Conservation (phyloP, 1,140 invertebrate species). For the Rhizoglyphus robini region DNA sequence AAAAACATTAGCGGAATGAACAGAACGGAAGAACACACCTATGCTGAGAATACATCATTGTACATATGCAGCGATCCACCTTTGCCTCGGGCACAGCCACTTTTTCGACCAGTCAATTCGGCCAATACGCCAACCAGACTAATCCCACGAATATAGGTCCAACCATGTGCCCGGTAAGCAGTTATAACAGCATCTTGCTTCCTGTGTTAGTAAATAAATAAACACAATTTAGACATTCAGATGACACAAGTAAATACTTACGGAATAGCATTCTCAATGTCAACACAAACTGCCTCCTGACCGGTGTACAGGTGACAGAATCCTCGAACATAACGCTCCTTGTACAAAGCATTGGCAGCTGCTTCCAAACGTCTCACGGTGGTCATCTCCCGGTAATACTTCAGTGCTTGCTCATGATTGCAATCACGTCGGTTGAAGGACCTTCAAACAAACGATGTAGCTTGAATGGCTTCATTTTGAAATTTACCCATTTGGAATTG, state of each 20-base stretch:
- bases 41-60: slow-evolving; percentile 19
- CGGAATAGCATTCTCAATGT: slow-evolving; percentile 68
- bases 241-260: too few species aligned
- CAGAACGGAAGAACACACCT: neutral
- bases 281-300: slow-evolving; percentile 68
- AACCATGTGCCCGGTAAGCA: too few species aligned
- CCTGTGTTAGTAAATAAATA: neutral
- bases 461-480: too few species aligned
- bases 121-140: too few species aligned
- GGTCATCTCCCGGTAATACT: slow-evolving; percentile 77
- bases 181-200: slow-evolving; percentile 81
- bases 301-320: too few species aligned
- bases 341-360: slow-evolving; percentile 80
- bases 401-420: too few species aligned
- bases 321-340: slow-evolving; percentile 85
- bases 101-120: slow-evolving; percentile 60
- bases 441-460: slow-evolving; percentile 59
- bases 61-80: slow-evolving; percentile 82
- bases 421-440: slow-evolving; percentile 61
- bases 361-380: slow-evolving; percentile 80
- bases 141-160: too few species aligned
- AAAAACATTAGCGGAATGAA: too few species aligned
- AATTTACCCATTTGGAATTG: too few species aligned
- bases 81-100: slow-evolving; percentile 75
- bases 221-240: too few species aligned